Evolutionary conservation across 2,888 invertebrate genomes (phyloP), one percentile per base, ranked within the genome.

Genomic region (Luperina nickerlii): DNA sequence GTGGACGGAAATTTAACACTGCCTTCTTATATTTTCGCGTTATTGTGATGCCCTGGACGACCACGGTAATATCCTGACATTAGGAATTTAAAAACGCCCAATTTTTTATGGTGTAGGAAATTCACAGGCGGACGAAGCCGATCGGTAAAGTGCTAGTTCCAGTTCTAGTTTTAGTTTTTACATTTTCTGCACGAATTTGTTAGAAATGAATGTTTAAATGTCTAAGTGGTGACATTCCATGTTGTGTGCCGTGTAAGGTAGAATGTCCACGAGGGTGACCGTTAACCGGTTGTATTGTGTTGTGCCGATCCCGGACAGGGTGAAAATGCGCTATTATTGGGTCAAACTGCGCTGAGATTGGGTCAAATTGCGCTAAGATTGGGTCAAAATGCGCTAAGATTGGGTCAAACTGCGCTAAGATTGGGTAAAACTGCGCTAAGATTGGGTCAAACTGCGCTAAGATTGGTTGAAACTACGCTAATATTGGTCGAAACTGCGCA

Each of bases 141-240:
- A 1, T 20, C 9, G 9, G 9, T 65, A 24, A 38, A 38, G 5
- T 20, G 5, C 27, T 48, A 27, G 13, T 45, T 27, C 45, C 18
- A n/a, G n/a, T n/a, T 69, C 0, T 15, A n/a, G 18, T 45, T 74
- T 74, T 54, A 48, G 15, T 80, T 57, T 20, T 3, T 66, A 74
- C 74, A 70, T 74, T 74, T 82, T 70, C 54, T 70, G 81, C 69
- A 38, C 48, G 2, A n/a, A 68, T 62, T 60, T 71, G 18, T 79
- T 51, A 60, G 32, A 57, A 51, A 70, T 81, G 45, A 67, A 63
- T 54, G 65, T 79, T 54, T 81, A 71, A 75, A 73, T 82, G 78
- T 81, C 77, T 69, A 76, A 66, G 69, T 54, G 48, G 27, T 66
- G 86, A 85, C 83, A 84, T 84, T 84, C 86, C 86, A 84, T 85